Percentiles rank a stretch among this genome's conserved stretches.
Conservation (phyloP, 2,113 vertebrate genomes). For the Sakesphorus luctuosus region DNA sequence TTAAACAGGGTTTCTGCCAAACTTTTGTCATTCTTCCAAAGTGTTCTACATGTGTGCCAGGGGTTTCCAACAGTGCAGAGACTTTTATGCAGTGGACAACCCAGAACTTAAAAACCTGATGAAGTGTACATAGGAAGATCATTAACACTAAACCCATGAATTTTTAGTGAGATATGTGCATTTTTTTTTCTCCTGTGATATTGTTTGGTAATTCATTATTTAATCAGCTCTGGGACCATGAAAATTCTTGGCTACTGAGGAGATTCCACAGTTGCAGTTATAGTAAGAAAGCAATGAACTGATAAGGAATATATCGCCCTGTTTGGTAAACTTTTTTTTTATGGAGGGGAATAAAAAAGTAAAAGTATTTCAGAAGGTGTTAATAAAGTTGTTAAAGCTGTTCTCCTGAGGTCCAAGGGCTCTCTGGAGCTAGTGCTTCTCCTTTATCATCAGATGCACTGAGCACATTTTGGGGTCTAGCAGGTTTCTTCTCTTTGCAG, state of each 20-base stretch:
- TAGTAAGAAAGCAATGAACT: neutral
- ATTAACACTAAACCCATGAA: neutral
- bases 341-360: rapidly evolving
- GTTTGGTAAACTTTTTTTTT: neutral
- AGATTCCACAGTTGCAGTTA: neutral
- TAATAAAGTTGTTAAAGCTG: neutral
- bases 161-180: neutral
- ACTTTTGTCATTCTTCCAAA: neutral
- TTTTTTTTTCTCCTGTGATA: neutral
- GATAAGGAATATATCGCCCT: neutral
- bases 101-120: neutral
- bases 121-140: neutral
- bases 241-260: neutral
- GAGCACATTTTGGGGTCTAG: neutral
- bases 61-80: neutral
- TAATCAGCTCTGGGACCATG: neutral
- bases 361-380: neutral
- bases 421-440: neutral
- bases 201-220: neutral
- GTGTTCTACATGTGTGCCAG: neutral
- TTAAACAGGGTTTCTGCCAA: neutral
- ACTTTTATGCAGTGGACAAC: neutral
- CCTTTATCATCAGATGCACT: neutral
- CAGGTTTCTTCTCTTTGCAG: neutral
- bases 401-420: neutral